Evolutionary conservation across 1,140 invertebrate genomes (phyloP).

Genomic region (Bombus affinis): DNA sequence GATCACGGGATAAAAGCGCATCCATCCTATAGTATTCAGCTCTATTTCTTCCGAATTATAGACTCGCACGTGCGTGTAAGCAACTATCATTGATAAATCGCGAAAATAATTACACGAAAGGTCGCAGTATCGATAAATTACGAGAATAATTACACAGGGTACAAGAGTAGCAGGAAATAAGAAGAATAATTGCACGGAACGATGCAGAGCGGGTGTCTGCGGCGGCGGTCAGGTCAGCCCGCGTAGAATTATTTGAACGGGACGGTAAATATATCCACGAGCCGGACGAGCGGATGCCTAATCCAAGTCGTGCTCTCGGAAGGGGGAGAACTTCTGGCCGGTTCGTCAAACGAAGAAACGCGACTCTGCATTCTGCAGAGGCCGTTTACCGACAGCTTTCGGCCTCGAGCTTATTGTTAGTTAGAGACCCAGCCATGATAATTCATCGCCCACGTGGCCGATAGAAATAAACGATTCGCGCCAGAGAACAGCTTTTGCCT

Average conservation of each 20-base stretch:
- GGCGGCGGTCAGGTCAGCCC: slow-evolving; percentile 26
- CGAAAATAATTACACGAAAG: neutral
- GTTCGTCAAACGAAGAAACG: slow-evolving; percentile 46
- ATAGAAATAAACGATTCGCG: slow-evolving; percentile 1
- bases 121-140: neutral
- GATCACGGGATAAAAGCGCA: no score
- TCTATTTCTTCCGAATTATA: no score
- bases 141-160: neutral
- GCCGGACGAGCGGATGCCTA: slow-evolving; percentile 42
- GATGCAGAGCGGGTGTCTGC: neutral
- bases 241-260: slow-evolving; percentile 60
- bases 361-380: slow-evolving; percentile 71
- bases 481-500: neutral
- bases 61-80: no score
- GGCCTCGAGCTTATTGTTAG: slow-evolving; percentile 12
- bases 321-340: slow-evolving; percentile 1
- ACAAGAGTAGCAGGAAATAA: neutral
- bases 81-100: neutral
- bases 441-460: slow-evolving; percentile 26
- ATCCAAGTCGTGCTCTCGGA: slow-evolving; percentile 27
- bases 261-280: slow-evolving; percentile 65
- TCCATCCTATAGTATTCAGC: no score
- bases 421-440: no score
- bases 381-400: slow-evolving; percentile 67
- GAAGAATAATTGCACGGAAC: neutral